Evolutionary conservation across 92 coral and sea anemone genomes (phyloP), one percentile per base, ranked within the genome.

Genomic region (Porites divaricata): DNA sequence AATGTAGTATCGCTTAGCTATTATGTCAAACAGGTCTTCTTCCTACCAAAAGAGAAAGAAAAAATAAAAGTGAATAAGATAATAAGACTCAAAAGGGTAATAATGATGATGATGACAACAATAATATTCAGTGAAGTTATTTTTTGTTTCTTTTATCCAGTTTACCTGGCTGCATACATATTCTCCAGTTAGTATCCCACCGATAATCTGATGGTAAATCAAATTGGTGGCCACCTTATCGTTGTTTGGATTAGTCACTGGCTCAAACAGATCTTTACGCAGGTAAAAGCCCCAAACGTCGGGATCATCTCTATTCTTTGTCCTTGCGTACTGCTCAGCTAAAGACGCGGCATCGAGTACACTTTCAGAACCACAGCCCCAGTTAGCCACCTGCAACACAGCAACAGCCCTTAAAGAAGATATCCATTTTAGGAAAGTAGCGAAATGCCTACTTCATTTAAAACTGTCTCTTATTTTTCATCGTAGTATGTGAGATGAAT

Each of bases 351-450:
- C 92, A 72, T 96, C 98, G 84, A 94, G 72, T 14, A 96, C 87
- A 45, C 87, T 88, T 72, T 96, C 98, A 16, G 77, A n/a, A 9
- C 96, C 95, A 81, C 90, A 78, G 15, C 98, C 98, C 95, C 97
- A 93, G 90, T 88, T 96, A 56, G 91, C 83, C 13, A 91, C 89
- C 98, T 96, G 63, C 19, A 70, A 4, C 65, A 66, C 15, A 65
- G 57, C 9, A 62, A 49, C 59, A 21, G 26, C 5, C 9, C 22
- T 26, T 35, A 35, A 35, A 35, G 45, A 35, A 35, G 45, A 35
- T 35, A 35, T 35, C 45, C 45, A 35, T 35, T 35, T 35, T 4
- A 35, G 45, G 45, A 35, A 35, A 35, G 4, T 35, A 35, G 45
- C 10, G 11, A 20, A 52, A 4, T 12, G 53, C 23, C 17, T 28